Conservation (phyloP, 2,797 vertebrate genomes). For the Xiphophorus birchmanni region DNA sequence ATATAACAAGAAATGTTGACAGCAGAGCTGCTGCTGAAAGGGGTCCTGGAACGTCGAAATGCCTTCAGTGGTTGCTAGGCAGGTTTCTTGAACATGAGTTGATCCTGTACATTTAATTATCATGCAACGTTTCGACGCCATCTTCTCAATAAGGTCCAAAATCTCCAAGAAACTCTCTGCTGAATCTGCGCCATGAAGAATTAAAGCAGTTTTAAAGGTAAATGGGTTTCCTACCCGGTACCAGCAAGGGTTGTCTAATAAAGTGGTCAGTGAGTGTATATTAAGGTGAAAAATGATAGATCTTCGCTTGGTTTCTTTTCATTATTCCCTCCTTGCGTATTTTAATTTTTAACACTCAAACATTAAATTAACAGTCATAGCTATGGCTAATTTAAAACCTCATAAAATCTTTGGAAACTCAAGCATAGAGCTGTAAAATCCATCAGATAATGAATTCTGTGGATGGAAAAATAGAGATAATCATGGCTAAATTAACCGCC, state of each 20-base stretch:
- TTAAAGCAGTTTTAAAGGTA: not conserved
- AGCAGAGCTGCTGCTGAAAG: constrained; percentile 1
- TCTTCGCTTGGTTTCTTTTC: constrained; percentile 1
- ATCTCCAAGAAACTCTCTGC: not conserved
- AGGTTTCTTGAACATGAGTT: not conserved
- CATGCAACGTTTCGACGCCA: not conserved
- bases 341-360: not conserved
- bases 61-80: not conserved
- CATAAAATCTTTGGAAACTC: constrained; percentile 6
- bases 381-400: not conserved
- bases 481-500: not conserved
- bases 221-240: not conserved
- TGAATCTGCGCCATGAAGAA: not conserved
- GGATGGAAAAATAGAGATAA: not conserved
- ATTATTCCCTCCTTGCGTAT: not conserved
- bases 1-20: not conserved
- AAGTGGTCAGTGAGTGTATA: not conserved
- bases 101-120: not conserved
- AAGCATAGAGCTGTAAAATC: not conserved
- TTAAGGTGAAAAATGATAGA: not conserved
- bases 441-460: not conserved
- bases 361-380: not conserved
- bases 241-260: not conserved
- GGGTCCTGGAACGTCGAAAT: not conserved
- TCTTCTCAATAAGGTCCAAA: not conserved